Conservation (phyloP, 2,888 invertebrate species). For the Busseola fusca region DNA sequence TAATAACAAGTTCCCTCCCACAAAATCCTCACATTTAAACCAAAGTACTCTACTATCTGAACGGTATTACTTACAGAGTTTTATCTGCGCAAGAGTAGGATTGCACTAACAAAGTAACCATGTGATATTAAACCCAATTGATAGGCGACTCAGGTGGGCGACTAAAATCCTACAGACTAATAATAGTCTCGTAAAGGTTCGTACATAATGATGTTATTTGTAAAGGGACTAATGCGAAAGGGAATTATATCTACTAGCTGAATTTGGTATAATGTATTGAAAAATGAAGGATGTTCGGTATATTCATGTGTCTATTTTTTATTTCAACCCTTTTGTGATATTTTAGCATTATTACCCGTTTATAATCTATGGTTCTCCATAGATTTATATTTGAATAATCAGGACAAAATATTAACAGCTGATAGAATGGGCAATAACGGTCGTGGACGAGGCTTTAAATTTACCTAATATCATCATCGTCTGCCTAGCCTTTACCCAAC, state of each 20-base stretch:
- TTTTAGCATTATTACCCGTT: not conserved
- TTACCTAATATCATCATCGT: not conserved
- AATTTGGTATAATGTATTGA: conserved; percentile 34
- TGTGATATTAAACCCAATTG: conserved; percentile 73
- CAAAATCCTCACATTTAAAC: conserved; percentile 19
- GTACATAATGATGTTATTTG: conserved; percentile 49
- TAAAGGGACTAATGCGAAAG: conserved; percentile 14
- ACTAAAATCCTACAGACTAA: conserved; percentile 64
- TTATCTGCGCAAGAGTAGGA: conserved; percentile 41
- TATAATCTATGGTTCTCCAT: not conserved
- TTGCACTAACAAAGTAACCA: conserved; percentile 65
- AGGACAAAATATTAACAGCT: not conserved
- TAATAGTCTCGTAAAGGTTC: conserved; percentile 60
- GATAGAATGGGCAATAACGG: not conserved
- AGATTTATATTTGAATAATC: too few relatives aligned
- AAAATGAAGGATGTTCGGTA: conserved; percentile 20
- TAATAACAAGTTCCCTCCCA: not conserved
- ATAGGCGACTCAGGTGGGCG: conserved; percentile 71
- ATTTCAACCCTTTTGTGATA: not conserved
- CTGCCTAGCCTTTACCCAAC: too few relatives aligned
- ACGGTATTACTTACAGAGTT: conserved; percentile 56
- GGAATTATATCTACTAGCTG: conserved; percentile 32
- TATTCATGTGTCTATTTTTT: conserved; percentile 13
- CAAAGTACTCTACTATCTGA: conserved; percentile 32
- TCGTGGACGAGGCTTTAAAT: not conserved